Percentiles rank a stretch among this genome's conserved stretches.
phyloP scores from a whole-genome alignment of 2,888 invertebrate genomes.

The Lithosia quadra region DNA sequence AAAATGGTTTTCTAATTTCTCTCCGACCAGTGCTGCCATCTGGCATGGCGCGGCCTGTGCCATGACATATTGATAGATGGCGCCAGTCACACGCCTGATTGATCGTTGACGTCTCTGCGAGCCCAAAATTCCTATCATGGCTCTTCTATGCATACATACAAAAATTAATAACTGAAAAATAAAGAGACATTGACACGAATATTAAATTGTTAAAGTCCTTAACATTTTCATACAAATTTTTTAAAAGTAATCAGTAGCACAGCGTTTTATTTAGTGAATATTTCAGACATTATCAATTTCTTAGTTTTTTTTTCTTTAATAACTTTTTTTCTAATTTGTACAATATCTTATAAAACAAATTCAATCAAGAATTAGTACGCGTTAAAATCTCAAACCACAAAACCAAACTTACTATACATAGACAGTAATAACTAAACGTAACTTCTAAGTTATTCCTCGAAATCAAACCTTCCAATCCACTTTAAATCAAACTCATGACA shows the following conservation, averaged over 20 bases:
- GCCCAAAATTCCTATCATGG: conserved; percentile 55
- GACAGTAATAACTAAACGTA: conserved; percentile 19
- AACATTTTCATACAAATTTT: neutral
- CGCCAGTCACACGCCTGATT: conserved; percentile 79
- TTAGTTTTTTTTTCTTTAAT: too few species aligned
- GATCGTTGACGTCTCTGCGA: conserved; percentile 78
- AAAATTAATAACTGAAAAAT: conserved; percentile 34
- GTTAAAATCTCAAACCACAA: conserved; percentile 7
- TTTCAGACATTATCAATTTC: too few species aligned
- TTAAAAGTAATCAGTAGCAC: neutral
- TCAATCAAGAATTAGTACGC: conserved; percentile 8
- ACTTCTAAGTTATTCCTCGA: conserved; percentile 37
- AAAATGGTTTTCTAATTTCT: conserved; percentile 83
- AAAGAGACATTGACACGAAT: neutral
- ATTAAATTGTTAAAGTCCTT: neutral
- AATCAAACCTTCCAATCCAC: conserved; percentile 32
- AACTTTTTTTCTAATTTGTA: too few species aligned
- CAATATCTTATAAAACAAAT: neutral
- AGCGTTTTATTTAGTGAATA: neutral
- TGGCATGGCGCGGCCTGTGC: conserved; percentile 70
- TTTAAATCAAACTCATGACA: conserved; percentile 54
- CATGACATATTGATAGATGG: conserved; percentile 84
- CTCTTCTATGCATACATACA: conserved; percentile 35
- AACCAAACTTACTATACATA: conserved; percentile 8
- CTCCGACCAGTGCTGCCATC: conserved; percentile 78